Evolutionary conservation across 2,113 vertebrate species (phyloP).

Genomic region (Leptobrachium ailaonicum): DNA sequence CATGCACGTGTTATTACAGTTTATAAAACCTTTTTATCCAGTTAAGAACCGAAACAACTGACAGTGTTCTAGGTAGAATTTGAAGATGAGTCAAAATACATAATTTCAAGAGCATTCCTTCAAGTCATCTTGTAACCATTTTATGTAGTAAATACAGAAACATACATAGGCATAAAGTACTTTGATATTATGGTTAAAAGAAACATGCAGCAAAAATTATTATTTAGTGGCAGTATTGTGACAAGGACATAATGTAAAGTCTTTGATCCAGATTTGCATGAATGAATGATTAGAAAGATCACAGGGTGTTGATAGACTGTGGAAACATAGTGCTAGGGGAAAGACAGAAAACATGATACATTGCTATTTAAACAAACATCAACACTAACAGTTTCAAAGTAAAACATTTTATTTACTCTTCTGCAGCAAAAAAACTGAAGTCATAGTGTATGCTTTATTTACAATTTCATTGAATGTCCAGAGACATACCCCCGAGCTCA

Average conservation of each 20-base stretch:
- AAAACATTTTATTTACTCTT: too few species aligned
- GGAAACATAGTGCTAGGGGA: slow-evolving; percentile 1
- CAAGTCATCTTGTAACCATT: background rate
- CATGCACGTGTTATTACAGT: too few species aligned
- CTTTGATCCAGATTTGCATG: slow-evolving; percentile 2
- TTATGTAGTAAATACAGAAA: background rate
- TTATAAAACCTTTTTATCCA: too few species aligned
- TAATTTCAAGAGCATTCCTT: background rate
- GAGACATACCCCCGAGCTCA: too few species aligned
- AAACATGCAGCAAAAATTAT: slow-evolving; percentile 15
- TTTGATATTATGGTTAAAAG: slow-evolving; percentile 13
- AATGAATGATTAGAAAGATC: slow-evolving; percentile 4
- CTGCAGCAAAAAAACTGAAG: too few species aligned
- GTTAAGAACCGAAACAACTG: too few species aligned
- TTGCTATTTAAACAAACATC: background rate
- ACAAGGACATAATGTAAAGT: background rate
- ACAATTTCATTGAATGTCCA: too few species aligned
- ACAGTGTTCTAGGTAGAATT: too few species aligned
- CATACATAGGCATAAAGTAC: slow-evolving; percentile 14
- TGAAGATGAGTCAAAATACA: slow-evolving; percentile 1
- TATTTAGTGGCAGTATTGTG: slow-evolving; percentile 17
- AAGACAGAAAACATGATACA: background rate
- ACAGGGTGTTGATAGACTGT: slow-evolving; percentile 16
- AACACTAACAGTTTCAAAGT: too few species aligned
- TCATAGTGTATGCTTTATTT: too few species aligned